Evolutionary conservation across 2,113 vertebrate species (phyloP), one percentile per base, ranked within the genome.

Genomic region (Sinocyclocheilus rhinocerous): DNA sequence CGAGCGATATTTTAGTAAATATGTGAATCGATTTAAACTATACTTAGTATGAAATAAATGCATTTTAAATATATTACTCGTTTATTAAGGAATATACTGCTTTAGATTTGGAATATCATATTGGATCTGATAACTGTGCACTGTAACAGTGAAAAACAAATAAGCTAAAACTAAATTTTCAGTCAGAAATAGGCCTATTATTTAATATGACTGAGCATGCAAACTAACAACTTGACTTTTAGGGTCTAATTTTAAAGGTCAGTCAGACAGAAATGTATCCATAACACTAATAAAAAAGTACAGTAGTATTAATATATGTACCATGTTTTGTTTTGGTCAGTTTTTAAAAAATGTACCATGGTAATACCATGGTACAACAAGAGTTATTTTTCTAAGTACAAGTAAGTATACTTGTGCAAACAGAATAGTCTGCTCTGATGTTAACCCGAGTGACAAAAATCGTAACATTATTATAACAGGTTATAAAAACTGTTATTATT

Each of bases 401-500:
- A 20, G 20, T 15, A 13, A 45, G 39, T 73, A 33, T 42, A 48
- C 72, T 45, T 75, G 36, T 75, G 3, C 11, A 45, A 75, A 75
- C 20, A 45, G 1, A 1, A 75, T 24, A 6, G 7, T 42, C 39
- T 42, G 39, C 39, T 55, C 24, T 33, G 11, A 55, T 29, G 6
- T 75, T 39, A 72, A 33, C 26, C 6, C 1, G 13, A 69, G 6
- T 69, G 13, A 72, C 18, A 42, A 42, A 72, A n/a, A 4, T 12
- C 10, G 1, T 72, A 11, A 11, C 18, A 39, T 39, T 22, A 11
- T 70, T 10, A 20, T 22, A 50, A 36, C 11, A 57, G 24, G 4
- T 78, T n/a, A 80, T n/a, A 42, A 12, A 9, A 20, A 70, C 63
- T 20, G 61, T 82, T 69, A 82, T 69, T 16, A n/a, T 55, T 29